These are phyloP conservation scores for Emydocephalus ijimae DNA, from an alignment of 2,113 vertebrate genomes.

Conservation along the genomic window DNA sequence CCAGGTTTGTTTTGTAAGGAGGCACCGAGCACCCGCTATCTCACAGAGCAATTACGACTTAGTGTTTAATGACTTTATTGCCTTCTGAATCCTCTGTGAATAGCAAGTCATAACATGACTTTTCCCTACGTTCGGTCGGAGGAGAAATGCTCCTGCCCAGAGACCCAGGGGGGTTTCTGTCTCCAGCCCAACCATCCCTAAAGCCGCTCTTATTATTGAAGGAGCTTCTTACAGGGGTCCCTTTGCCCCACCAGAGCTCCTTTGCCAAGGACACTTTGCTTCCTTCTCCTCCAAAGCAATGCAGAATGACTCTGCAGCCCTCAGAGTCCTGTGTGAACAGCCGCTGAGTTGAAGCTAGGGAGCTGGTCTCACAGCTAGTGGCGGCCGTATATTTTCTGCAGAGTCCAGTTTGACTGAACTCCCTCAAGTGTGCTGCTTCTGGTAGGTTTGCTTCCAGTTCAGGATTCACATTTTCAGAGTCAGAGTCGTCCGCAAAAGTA, in stretches of 20 bases:
- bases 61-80: conserved; percentile 72
- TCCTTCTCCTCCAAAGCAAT: background rate
- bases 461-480: background rate
- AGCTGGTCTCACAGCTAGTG: accelerated
- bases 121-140: background rate
- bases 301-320: conserved; percentile 64
- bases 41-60: background rate
- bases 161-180: background rate
- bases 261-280: background rate
- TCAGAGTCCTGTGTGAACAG: conserved; percentile 69
- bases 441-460: accelerated
- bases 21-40: background rate
- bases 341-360: background rate
- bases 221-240: background rate
- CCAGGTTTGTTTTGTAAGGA: background rate
- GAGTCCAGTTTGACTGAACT: accelerated
- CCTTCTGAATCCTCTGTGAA: conserved; percentile 76
- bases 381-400: background rate
- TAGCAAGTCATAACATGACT: conserved; percentile 34
- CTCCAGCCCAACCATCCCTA: background rate
- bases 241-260: background rate
- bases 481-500: accelerated
- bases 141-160: background rate
- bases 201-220: accelerated
- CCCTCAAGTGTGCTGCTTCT: accelerated